Percentiles rank a stretch among this genome's conserved stretches.
Evolutionary conservation across 2,888 invertebrate genomes (phyloP).

Genomic region (Acholoe squamosa): DNA sequence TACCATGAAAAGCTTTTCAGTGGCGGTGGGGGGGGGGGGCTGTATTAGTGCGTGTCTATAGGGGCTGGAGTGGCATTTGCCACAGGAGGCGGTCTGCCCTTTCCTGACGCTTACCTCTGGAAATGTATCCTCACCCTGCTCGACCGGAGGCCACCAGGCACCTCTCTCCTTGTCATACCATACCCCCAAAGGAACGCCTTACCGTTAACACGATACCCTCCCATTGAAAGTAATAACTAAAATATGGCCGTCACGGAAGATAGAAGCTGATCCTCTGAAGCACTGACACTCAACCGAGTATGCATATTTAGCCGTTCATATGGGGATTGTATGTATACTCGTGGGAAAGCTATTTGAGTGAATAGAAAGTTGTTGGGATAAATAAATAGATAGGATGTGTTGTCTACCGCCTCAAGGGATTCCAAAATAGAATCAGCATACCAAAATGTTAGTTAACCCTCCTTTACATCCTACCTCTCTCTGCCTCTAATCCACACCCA

Average conservation of each 20-base stretch:
- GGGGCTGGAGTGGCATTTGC: neutral
- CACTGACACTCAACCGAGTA: neutral
- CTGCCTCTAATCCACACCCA: neutral
- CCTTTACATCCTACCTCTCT: neutral
- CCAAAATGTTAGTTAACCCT: no score
- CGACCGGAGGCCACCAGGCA: neutral
- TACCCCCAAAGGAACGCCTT: neutral
- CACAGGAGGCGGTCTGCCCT: neutral
- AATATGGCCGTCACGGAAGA: neutral
- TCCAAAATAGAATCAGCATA: no score
- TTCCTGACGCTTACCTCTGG: neutral
- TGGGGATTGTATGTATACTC: no score
- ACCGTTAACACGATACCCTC: conserved; percentile 19
- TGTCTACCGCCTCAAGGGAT: no score
- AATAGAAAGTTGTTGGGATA: no score
- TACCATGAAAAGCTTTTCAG: neutral
- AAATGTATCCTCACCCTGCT: neutral
- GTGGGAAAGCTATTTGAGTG: no score
- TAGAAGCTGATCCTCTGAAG: neutral
- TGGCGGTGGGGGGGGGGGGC: neutral
- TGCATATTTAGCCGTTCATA: neutral
- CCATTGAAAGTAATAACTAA: conserved; percentile 1
- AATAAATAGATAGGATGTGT: no score
- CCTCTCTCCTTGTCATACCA: neutral
- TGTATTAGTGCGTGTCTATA: neutral